phyloP scores from a whole-genome alignment of 2,113 vertebrate species.

The Anhinga rufa region DNA sequence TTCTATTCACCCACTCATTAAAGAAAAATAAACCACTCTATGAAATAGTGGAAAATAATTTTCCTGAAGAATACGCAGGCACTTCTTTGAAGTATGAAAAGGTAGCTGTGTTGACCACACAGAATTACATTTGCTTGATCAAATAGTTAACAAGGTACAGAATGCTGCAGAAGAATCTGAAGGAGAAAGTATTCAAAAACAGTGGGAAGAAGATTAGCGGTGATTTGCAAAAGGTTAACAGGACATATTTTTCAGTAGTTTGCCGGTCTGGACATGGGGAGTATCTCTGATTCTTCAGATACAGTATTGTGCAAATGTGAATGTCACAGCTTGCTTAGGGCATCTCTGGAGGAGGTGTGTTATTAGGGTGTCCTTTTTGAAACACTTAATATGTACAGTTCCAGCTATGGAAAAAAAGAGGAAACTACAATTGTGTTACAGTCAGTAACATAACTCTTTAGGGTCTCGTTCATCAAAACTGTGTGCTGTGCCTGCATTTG shows the following conservation, averaged over 20 bases:
- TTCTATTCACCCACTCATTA: slow-evolving; percentile 19
- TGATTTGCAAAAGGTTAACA: background rate
- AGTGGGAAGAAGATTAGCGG: background rate
- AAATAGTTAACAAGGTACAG: background rate
- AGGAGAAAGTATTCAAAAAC: background rate
- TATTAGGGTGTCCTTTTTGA: slow-evolving; percentile 14
- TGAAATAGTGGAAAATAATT: slow-evolving; percentile 1
- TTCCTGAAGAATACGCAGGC: background rate
- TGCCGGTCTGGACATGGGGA: background rate
- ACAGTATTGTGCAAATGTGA: background rate
- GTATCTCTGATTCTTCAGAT: background rate
- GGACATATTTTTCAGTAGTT: background rate
- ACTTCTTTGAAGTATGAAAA: slow-evolving; percentile 10
- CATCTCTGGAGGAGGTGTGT: background rate
- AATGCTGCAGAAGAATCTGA: background rate
- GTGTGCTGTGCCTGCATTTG: background rate
- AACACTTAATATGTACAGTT: background rate
- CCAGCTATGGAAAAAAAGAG: background rate
- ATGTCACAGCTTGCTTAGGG: background rate
- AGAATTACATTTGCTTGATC: background rate
- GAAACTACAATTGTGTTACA: background rate
- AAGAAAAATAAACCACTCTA: background rate
- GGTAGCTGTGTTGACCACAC: background rate
- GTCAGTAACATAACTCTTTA: background rate
- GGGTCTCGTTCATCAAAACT: background rate